These are phyloP conservation scores for Cephalopterus ornatus DNA, from an alignment of 2,113 vertebrate genomes.

Conservation along the genomic window DNA sequence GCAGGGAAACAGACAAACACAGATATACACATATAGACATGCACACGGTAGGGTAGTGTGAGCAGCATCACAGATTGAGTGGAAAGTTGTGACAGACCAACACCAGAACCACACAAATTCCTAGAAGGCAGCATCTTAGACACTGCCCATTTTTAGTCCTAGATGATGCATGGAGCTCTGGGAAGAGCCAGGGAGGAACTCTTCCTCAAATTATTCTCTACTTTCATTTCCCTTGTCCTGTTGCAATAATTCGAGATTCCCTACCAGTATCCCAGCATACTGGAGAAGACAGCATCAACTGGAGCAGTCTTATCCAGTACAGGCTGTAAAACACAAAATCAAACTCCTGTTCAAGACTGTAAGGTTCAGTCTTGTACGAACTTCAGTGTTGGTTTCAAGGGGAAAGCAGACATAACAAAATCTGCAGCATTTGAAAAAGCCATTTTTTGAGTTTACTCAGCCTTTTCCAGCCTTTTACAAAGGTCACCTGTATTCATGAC, in stretches of 20 bases:
- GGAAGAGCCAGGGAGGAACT: neutral
- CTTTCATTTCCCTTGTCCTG: neutral
- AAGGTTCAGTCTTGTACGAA: neutral
- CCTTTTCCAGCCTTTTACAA: neutral
- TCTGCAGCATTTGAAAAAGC: neutral
- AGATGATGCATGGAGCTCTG: neutral
- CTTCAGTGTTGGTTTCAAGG: neutral
- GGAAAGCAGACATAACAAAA: neutral
- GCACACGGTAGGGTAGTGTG: slow-evolving; percentile 14
- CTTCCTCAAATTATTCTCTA: neutral
- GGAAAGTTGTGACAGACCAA: neutral
- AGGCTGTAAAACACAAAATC: neutral
- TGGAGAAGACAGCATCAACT: neutral
- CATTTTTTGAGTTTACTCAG: neutral
- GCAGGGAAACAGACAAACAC: slow-evolving; percentile 61
- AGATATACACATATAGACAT: slow-evolving; percentile 42
- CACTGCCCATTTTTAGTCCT: neutral
- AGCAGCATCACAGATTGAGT: neutral
- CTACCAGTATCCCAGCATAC: neutral
- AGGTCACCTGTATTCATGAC: neutral
- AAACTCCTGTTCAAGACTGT: neutral
- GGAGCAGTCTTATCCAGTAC: neutral
- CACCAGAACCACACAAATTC: slow-evolving; percentile 9
- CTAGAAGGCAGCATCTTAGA: neutral
- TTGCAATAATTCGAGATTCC: neutral